Base-by-base conservation (phyloP, 2,888 invertebrate species). In the Thereva nobilitata region DNA sequence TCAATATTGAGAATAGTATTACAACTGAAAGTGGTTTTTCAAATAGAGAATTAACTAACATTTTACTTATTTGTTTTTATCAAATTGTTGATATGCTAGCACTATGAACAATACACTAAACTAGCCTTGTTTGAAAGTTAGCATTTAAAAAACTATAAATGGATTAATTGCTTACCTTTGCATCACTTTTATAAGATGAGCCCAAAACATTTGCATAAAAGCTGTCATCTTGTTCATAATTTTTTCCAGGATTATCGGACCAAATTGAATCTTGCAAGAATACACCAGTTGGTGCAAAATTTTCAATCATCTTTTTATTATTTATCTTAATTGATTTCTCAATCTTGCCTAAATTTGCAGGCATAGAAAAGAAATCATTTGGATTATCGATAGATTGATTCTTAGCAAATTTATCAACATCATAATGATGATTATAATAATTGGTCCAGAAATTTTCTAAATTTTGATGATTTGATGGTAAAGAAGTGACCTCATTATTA, bases 221-320 rank as follows among this genome's bases (percentile, higher is more conserved):
- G 67, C 75, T 75, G 49, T 76, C 76, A 69, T 73, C 72, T 38
- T 79, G 77, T 50, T 77, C 75, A 35, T 74, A 74, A 47, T 73
- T 72, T 65, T 72, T 72, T 10, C 67, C 64, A 3, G 72, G 70
- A 69, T 74, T 74, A 69, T 82, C 77, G 8, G 84, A 83, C 84
- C 85, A 85, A 73, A 85, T 85, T 6, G 84, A 84, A 74, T 80
- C 82, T 52, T 80, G 82, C 66, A 84, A 79, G 72, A 84, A 84
- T 40, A 84, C 82, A 64, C 83, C 84, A 70, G 74, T 70, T 38
- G 76, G 74, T n/a, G 65, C 54, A 49, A 68, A 70, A 5, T 70
- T 71, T 42, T 44, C 57, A 0, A 40, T 12, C n/a, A 37, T 5
- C 7, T 67, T 64, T 10, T 42, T 49, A 37, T 55, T n/a, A 23